Base-by-base conservation (phyloP, 2,797 vertebrate species). In the Synaphobranchus kaupii region DNA sequence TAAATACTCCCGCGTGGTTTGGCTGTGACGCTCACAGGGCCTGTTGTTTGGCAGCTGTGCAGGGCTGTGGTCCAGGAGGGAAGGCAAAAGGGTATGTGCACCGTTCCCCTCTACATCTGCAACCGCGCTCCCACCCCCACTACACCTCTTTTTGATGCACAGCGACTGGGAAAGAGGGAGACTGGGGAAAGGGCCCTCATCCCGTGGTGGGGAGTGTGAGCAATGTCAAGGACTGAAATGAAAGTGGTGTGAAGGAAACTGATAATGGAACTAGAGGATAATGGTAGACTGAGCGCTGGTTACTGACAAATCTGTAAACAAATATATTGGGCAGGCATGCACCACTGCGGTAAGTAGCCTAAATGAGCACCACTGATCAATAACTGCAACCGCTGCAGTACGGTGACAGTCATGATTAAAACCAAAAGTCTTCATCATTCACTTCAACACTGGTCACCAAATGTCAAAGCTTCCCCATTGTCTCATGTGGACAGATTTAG, bases 151-250 rank as follows among this genome's bases (percentile, higher is more conserved):
- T 52, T 52, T 48, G 58, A 63, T 17, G 20, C 84, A 68, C 34
- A 31, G n/a, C 17, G n/a, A 31, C 10, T 31, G 58, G 22, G 58
- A 31, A 39, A 56, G 31, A 78, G 34, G 66, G 28, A 6, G 25
- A 8, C 28, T 39, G 52, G 31, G n/a, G 34, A 50, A 50, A 10
- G 44, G 20, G 9, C 9, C 13, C 76, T 47, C 76, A 15, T 47
- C 71, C 39, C 31, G 4, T 47, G n/a, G 50, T 56, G 22, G 48
- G 52, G 81, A 12, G 4, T 25, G 13, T 6, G 3, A 20, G n/a
- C 39, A 68, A 66, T 22, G 83, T 84, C 83, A 84, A 63, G 56
- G 60, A 52, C 22, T 28, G 84, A 85, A 13, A 52, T 17, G 63
- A 73, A 73, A 73, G 44, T 10, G 47, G n/a, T 31, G 6, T 4